phyloP scores from a whole-genome alignment of 2,888 invertebrate species.

The Dryomyza anilis region DNA sequence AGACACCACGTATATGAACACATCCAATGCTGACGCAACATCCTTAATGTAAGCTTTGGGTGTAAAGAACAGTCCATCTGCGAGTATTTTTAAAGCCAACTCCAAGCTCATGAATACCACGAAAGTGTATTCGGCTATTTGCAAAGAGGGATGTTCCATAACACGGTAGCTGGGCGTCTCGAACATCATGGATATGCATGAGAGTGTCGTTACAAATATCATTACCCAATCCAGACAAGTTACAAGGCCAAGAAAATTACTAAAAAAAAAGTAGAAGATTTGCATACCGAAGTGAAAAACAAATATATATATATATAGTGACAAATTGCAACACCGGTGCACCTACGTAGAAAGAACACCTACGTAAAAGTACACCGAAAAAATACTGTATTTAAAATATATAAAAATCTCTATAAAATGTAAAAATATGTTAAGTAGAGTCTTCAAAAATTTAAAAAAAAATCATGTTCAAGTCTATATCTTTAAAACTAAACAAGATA shows the following conservation, averaged over 20 bases:
- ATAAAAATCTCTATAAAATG: too few relatives aligned
- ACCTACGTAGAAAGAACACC: too few relatives aligned
- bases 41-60: conserved; percentile 99
- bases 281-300: neutral
- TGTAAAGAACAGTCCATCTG: conserved; percentile 97
- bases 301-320: neutral
- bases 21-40: conserved; percentile 93
- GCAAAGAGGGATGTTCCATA: conserved; percentile 91
- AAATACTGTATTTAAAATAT: too few relatives aligned
- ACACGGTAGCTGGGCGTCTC: conserved; percentile 94
- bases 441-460: too few relatives aligned
- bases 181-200: conserved; percentile 99
- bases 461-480: too few relatives aligned
- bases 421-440: too few relatives aligned
- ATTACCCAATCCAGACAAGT: conserved; percentile 99
- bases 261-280: conserved; percentile 51
- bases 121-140: conserved; percentile 96
- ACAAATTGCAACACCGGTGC: too few relatives aligned
- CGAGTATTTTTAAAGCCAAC: conserved; percentile 90
- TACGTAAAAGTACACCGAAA: too few relatives aligned
- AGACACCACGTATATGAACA: conserved; percentile 97
- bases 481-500: too few relatives aligned
- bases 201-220: conserved; percentile 96
- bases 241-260: conserved; percentile 95
- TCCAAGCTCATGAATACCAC: conserved; percentile 98